Evolutionary conservation across 2,797 vertebrate genomes (phyloP).

Genomic region (Vultur gryphus): DNA sequence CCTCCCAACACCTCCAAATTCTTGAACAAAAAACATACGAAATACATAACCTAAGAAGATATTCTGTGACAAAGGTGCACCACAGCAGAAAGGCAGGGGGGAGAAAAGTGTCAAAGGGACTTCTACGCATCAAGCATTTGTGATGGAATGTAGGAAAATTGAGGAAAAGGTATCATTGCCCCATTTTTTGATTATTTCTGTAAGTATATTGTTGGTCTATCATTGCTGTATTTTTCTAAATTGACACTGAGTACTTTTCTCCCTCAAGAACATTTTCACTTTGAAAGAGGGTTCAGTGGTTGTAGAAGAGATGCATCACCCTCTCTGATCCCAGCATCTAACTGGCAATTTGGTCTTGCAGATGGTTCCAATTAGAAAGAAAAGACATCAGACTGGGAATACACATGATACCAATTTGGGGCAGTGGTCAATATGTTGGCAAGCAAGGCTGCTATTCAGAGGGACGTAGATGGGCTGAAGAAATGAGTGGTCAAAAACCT

Average conservation of each 20-base stretch:
- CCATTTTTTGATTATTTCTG: not conserved
- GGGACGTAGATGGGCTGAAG: not conserved
- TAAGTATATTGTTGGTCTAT: not conserved
- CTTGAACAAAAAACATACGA: not conserved
- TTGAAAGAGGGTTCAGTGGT: not conserved
- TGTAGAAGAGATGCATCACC: not conserved
- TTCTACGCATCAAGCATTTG: not conserved
- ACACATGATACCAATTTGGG: not conserved
- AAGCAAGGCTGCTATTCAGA: not conserved
- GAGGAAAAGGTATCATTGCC: not conserved
- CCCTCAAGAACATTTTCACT: not conserved
- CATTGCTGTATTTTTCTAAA: not conserved
- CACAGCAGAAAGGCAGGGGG: not conserved
- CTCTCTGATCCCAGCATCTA: not conserved
- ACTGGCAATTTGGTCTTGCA: not conserved
- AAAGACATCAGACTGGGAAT: not conserved
- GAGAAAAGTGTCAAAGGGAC: not conserved
- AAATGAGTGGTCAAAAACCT: not conserved
- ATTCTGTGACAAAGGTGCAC: not conserved
- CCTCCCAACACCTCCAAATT: not conserved
- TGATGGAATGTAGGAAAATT: not conserved
- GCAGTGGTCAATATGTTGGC: not conserved
- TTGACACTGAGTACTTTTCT: not conserved
- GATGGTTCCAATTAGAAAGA: not conserved
- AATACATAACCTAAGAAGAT: not conserved